Percentiles rank a stretch among this genome's conserved stretches.
Conservation (phyloP, 2,888 invertebrate species). For the Drosophila falleni region DNA sequence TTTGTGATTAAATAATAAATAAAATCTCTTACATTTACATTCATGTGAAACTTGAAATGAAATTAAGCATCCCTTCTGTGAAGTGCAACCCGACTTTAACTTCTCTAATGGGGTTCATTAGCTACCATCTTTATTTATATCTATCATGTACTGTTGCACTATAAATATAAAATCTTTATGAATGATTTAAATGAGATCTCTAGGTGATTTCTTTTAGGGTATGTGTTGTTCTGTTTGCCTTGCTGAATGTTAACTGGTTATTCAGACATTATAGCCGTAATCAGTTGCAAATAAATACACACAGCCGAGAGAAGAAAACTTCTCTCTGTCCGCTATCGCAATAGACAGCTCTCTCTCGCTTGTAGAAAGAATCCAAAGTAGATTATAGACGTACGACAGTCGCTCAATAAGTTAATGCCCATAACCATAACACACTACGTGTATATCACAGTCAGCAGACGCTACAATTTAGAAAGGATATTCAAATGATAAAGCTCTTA, state of each 20-base stretch:
- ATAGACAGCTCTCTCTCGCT: background rate
- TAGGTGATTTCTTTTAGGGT: background rate
- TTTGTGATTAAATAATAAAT: no score
- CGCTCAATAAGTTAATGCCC: conserved; percentile 5
- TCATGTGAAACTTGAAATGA: no score
- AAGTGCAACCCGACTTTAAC: background rate
- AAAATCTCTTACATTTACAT: no score
- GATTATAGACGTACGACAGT: conserved; percentile 12
- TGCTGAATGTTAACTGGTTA: background rate
- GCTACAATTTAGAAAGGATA: background rate
- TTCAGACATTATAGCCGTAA: background rate
- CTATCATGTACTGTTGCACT: background rate
- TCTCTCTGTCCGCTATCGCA: background rate
- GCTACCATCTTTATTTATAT: background rate
- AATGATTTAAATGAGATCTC: background rate
- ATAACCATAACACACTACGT: background rate
- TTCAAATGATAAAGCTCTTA: background rate
- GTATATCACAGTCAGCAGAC: conserved; percentile 4
- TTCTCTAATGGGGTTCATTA: background rate
- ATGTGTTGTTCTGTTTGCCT: background rate
- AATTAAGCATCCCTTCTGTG: no score
- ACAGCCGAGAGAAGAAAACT: background rate
- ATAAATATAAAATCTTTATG: background rate
- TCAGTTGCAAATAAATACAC: background rate
- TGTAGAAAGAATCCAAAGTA: conserved; percentile 14